phyloP scores from a whole-genome alignment of 2,888 invertebrate genomes.

The Nymphalis polychloros region DNA sequence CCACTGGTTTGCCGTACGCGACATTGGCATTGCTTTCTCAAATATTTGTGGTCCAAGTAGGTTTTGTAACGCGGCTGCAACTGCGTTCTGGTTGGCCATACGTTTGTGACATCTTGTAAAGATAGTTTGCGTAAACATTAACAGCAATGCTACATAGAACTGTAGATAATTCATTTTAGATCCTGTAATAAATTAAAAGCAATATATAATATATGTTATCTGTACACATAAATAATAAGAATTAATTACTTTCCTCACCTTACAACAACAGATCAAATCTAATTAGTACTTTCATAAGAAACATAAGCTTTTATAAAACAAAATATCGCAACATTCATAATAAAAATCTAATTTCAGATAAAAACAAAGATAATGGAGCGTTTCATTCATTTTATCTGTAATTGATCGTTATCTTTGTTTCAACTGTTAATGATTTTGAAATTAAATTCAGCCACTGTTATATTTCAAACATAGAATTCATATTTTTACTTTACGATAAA shows the following conservation, averaged over 20 bases:
- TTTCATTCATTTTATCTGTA: too few relatives aligned
- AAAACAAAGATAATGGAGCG: not conserved
- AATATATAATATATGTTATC: not conserved
- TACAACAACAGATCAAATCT: not conserved
- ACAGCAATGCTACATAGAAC: constrained; percentile 22
- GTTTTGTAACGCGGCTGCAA: constrained; percentile 44
- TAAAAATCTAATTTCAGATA: constrained; percentile 7
- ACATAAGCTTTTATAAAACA: constrained; percentile 25
- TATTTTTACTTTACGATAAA: too few relatives aligned
- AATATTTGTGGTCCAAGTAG: constrained; percentile 48
- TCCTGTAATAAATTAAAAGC: not conserved
- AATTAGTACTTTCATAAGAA: not conserved
- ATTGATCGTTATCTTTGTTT: too few relatives aligned
- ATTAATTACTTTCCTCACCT: not conserved
- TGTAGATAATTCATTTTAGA: constrained; percentile 29
- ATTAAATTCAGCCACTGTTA: too few relatives aligned
- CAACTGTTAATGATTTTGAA: too few relatives aligned
- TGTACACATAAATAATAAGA: not conserved
- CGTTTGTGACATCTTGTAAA: constrained; percentile 33
- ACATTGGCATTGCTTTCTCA: constrained; percentile 43
- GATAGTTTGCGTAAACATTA: constrained; percentile 16
- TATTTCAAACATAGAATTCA: too few relatives aligned
- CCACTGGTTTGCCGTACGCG: constrained; percentile 35
- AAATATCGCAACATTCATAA: constrained; percentile 20
- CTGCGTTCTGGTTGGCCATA: constrained; percentile 28